These are phyloP conservation scores for Glandiceps talaboti DNA, from an alignment of 53 echinoderm and acorn worm species.

Conservation along the genomic window DNA sequence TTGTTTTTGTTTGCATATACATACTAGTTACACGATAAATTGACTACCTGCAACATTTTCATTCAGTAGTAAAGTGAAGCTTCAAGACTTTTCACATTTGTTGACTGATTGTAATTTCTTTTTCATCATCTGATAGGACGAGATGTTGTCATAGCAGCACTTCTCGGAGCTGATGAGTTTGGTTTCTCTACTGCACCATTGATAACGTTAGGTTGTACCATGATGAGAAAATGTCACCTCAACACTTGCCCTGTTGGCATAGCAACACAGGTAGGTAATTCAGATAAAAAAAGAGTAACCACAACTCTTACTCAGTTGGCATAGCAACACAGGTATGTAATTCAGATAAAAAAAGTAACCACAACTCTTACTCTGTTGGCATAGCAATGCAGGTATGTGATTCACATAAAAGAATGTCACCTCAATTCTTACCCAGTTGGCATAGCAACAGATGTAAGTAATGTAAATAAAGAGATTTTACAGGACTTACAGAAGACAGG, in stretches of 20 bases:
- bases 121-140: slow-evolving; percentile 37
- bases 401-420: slow-evolving; percentile 98
- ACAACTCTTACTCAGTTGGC: no score
- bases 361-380: no score
- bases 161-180: slow-evolving; percentile 98
- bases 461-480: no score
- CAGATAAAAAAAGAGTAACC: background rate
- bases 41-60: no score
- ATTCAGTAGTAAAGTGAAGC: no score
- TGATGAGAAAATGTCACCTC: slow-evolving; percentile 99
- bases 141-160: slow-evolving; percentile 83
- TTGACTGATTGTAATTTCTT: background rate
- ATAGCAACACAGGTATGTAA: no score
- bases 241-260: slow-evolving; percentile 99
- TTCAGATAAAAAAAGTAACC: no score
- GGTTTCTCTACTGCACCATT: slow-evolving; percentile 94
- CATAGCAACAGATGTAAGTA: slow-evolving; percentile 81
- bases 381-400: no score
- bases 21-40: no score
- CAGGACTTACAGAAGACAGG: no score
- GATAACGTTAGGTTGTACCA: slow-evolving; percentile 87
- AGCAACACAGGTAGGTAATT: slow-evolving; percentile 85
- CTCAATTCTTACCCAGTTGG: slow-evolving; percentile 98
- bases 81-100: no score
- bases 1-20: no score